Evolutionary conservation across 2,888 invertebrate species (phyloP).

Genomic region (Candidula unifasciata): DNA sequence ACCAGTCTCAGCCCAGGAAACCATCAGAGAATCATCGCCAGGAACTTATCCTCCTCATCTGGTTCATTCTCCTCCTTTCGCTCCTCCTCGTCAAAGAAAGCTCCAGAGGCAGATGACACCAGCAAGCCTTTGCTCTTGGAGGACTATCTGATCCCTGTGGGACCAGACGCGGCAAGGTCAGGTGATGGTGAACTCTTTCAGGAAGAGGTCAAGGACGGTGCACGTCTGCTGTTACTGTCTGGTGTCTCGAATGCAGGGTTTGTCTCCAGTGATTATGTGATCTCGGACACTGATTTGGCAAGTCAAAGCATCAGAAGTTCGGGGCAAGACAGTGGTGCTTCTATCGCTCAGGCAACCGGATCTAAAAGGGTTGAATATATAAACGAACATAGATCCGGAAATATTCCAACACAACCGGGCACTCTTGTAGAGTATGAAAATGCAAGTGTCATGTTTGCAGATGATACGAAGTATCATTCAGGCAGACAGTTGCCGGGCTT

Average conservation of each 20-base stretch:
- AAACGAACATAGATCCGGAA: background rate
- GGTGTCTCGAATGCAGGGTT: background rate
- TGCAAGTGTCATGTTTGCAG: background rate
- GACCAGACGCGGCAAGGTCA: background rate
- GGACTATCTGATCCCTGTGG: conserved; percentile 43
- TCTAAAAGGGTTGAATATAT: background rate
- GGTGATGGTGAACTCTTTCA: background rate
- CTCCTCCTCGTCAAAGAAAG: conserved; percentile 15
- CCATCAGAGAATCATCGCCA: background rate
- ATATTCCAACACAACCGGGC: background rate
- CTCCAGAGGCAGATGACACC: conserved; percentile 1
- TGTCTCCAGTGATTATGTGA: conserved; percentile 32
- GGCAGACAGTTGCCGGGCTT: background rate
- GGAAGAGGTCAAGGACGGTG: background rate
- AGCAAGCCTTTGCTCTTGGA: conserved; percentile 32
- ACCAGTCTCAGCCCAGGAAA: conserved; percentile 16
- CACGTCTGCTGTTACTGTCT: background rate
- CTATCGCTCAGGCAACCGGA: background rate
- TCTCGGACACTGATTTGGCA: background rate
- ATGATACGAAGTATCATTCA: background rate
- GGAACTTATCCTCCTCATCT: conserved; percentile 4
- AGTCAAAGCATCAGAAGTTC: background rate
- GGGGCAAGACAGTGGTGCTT: too few relatives aligned
- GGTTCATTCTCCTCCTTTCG: conserved; percentile 34
- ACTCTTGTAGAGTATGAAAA: background rate